Conservation (phyloP, 2,888 invertebrate genomes). For the Nomada ferruginata region DNA sequence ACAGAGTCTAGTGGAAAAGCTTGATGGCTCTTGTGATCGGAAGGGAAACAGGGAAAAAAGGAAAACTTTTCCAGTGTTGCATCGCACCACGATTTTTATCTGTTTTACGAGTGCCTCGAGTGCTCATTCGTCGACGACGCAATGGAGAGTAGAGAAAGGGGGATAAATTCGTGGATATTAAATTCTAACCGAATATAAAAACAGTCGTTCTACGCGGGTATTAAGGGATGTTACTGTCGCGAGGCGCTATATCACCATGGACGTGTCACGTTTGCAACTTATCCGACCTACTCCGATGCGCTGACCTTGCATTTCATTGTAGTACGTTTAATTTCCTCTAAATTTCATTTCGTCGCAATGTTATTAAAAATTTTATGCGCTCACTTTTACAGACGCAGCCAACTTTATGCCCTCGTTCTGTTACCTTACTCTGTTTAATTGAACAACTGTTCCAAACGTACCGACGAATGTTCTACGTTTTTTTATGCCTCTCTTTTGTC, state of each 20-base stretch:
- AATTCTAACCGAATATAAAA: conserved; percentile 32
- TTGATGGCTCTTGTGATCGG: conserved; percentile 55
- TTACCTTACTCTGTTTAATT: neutral
- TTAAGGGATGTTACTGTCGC: conserved; percentile 15
- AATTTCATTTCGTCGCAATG: neutral
- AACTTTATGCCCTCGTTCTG: neutral
- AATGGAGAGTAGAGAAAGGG: neutral
- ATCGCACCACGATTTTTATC: conserved; percentile 57
- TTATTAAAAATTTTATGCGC: neutral
- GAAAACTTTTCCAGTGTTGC: conserved; percentile 54
- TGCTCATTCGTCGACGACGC: conserved; percentile 41
- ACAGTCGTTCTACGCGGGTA: conserved; percentile 13
- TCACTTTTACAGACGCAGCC: neutral
- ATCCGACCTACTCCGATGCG: neutral
- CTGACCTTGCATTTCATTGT: neutral
- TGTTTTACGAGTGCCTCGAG: conserved; percentile 57
- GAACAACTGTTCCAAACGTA: too few relatives aligned
- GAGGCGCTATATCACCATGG: conserved; percentile 1
- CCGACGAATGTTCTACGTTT: too few relatives aligned
- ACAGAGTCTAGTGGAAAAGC: conserved; percentile 54
- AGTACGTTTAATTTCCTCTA: neutral
- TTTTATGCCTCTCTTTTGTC: too few relatives aligned
- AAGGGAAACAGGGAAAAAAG: conserved; percentile 27
- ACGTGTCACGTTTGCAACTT: neutral
- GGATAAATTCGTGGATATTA: conserved; percentile 50